These are phyloP conservation scores for Octonoba sinensis DNA, from an alignment of 2,888 invertebrate species.

Conservation along the genomic window DNA sequence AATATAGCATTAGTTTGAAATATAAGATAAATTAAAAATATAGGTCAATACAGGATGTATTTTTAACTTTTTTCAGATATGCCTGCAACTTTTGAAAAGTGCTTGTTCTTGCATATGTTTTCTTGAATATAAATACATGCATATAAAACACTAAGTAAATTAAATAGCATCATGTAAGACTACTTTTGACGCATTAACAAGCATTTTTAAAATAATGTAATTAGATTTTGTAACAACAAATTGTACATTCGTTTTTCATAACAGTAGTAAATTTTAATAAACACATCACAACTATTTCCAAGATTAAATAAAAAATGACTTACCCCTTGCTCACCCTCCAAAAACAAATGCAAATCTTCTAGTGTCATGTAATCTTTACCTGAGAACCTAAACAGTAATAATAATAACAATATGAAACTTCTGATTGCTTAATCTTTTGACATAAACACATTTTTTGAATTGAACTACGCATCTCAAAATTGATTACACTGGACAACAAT, in stretches of 20 bases:
- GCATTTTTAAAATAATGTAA: neutral
- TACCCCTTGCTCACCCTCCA: slow-evolving; percentile 77
- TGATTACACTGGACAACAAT: too few species aligned
- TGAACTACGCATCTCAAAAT: neutral
- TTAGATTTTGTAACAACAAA: neutral
- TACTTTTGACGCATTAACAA: neutral
- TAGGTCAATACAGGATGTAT: too few species aligned
- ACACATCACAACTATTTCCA: neutral
- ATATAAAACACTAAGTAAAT: too few species aligned
- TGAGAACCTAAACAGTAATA: slow-evolving; percentile 62
- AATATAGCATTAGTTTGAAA: too few species aligned
- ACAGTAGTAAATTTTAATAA: neutral
- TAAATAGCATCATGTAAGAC: neutral
- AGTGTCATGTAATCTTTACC: slow-evolving; percentile 74
- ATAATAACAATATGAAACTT: neutral
- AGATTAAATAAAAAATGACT: slow-evolving; percentile 44
- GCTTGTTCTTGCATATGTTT: too few species aligned
- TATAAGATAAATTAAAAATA: too few species aligned
- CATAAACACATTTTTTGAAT: neutral
- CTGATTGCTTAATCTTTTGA: neutral
- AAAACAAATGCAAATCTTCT: slow-evolving; percentile 75
- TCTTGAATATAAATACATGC: too few species aligned
- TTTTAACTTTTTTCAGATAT: too few species aligned
- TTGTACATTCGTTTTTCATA: neutral
- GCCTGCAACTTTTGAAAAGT: too few species aligned